Evolutionary conservation across 2,797 vertebrate species (phyloP), one percentile per base, ranked within the genome.

Genomic region (Mionectes olivaceus): DNA sequence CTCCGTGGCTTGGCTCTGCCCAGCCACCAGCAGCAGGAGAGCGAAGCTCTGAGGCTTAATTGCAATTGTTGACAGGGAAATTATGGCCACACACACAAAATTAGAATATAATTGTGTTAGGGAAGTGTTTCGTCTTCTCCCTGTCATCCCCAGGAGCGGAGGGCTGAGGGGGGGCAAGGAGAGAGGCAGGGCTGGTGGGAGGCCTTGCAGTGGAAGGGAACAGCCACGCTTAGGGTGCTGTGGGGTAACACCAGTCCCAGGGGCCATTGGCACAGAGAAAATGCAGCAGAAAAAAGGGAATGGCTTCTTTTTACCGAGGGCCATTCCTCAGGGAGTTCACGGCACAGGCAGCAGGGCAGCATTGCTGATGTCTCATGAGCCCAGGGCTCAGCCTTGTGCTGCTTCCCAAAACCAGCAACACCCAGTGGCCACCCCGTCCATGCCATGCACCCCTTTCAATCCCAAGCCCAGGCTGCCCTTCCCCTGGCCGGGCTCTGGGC

Each of bases 31-130:
- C 5, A 15, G 49, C 35, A 33, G 64, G n/a, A 57, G 2, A 93
- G 41, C 1, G 1, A 21, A 33, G 80, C 73, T 86, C 28, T 2
- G 39, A 78, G 41, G 47, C 81, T 88, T 83, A 81, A 83, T 90
- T 70, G 56, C 39, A 39, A 69, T 70, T 71, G 69, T 55, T 93
- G 89, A 82, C 74, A 83, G 81, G 49, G 74, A 93, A 94, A 75
- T 78, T 37, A 91, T 35, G 64, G 63, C 61, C 78, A 68, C 70
- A 39, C n/a, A 56, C 0, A 2, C 74, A 89, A 87, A 94, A 85
- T 87, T 65, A 77, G 69, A 78, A 80, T 33, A 30, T 86, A 86
- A 88, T 80, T 39, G 73, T 32, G 39, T 92, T 63, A 83, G 50
- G 76, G 73, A 92, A 76, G 76, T 46, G 60, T 75, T 86, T 83